Evolutionary conservation across 2,113 vertebrate species (phyloP), one percentile per base, ranked within the genome.

Genomic region (Muntiacus reevesi): DNA sequence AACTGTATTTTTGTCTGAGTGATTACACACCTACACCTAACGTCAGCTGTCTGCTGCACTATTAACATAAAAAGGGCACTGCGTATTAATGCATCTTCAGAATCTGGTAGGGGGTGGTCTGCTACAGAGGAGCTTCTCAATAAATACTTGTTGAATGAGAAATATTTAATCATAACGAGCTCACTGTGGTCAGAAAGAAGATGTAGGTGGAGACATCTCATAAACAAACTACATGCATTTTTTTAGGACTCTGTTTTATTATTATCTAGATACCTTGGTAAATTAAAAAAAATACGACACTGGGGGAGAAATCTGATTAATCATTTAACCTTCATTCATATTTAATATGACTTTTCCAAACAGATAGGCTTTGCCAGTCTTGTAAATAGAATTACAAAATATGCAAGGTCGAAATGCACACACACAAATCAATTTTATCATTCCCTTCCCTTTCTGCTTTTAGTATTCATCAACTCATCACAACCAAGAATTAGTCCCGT

Each of bases 181-280:
- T 89, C 45, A 64, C 57, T 96, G 78, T 2, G 13, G 25, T 43
- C 28, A 64, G 60, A 89, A 96, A 91, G 83, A 74, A 88, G 59
- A 95, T 19, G 30, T 33, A 89, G 64, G 27, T 74, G 89, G 36
- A 83, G 43, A 67, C 2, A 11, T 50, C 25, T 95, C 92, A 55
- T 81, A 85, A 96, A 85, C 9, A 90, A 74, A 82, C 28, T 60
- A 62, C 28, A 84, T 27, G n/a, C 60, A 94, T 76, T 79, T 86
- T 78, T 95, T 64, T 52, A 82, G 50, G 71, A 93, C 87, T 93
- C 86, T 40, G 43, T 91, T 91, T 95, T 94, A 87, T 71, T 84
- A 64, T 57, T 79, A 28, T 94, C 36, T 36, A 89, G 76, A 89
- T 67, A 91, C 7, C 57, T 95, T 54, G 7, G 94, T 89, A 89